Conservation (phyloP, 92 coral and sea anemone species). For the Zoanthus sociatus region DNA sequence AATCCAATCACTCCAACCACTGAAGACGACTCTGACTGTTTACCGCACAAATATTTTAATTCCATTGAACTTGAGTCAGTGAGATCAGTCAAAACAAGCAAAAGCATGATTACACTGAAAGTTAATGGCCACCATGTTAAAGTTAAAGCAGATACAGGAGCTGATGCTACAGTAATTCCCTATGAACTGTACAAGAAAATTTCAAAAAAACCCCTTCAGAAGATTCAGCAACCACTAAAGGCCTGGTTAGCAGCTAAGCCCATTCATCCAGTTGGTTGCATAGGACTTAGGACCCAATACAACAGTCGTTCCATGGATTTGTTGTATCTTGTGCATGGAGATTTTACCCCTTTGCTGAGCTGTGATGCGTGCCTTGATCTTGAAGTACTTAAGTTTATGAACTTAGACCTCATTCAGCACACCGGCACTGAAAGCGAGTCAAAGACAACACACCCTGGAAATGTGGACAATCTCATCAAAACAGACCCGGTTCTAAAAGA, state of each 20-base stretch:
- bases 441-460: conserved; percentile 62
- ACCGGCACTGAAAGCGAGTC: conserved; percentile 20
- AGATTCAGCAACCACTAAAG: no score
- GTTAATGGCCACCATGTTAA: conserved; percentile 40
- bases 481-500: conserved; percentile 48
- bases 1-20: not conserved
- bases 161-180: conserved; percentile 66
- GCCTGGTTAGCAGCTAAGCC: no score
- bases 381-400: conserved; percentile 58
- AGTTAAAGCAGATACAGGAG: conserved; percentile 46
- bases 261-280: not conserved
- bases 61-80: not conserved
- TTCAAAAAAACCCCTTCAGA: not conserved
- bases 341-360: conserved; percentile 63
- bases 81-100: not conserved
- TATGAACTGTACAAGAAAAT: conserved; percentile 35
- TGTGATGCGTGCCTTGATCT: conserved; percentile 72
- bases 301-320: conserved; percentile 19
- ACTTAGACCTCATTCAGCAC: conserved; percentile 12
- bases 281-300: not conserved
- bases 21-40: not conserved
- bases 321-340: conserved; percentile 51
- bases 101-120: not conserved
- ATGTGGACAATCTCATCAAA: conserved; percentile 42
- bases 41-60: not conserved